These are phyloP conservation scores for Trachurus trachurus DNA, from an alignment of 2,797 vertebrate species.

Conservation along the genomic window DNA sequence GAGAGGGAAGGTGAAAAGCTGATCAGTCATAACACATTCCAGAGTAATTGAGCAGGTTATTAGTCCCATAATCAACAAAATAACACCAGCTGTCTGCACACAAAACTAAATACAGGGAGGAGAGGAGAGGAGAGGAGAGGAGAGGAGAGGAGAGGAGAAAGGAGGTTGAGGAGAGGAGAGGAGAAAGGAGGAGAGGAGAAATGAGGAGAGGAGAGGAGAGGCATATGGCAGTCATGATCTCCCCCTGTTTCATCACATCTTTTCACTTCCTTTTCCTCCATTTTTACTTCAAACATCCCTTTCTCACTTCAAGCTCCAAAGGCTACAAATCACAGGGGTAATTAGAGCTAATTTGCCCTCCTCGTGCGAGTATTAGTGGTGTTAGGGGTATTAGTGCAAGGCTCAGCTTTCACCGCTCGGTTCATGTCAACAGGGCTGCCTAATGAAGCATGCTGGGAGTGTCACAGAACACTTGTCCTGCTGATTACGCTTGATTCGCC, in stretches of 20 bases:
- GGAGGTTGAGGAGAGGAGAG: slow-evolving; percentile 1
- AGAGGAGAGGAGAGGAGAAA: slow-evolving; percentile 16
- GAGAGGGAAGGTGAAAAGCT: slow-evolving; percentile 59
- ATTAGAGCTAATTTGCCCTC: slow-evolving; percentile 78
- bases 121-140: neutral
- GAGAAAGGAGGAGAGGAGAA: slow-evolving; percentile 51
- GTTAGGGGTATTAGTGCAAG: slow-evolving; percentile 70
- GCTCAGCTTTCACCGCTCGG: slow-evolving; percentile 73
- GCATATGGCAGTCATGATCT: slow-evolving; percentile 81
- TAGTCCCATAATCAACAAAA: slow-evolving; percentile 88
- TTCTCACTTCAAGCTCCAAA: slow-evolving; percentile 64
- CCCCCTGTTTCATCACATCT: slow-evolving; percentile 48
- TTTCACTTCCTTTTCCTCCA: slow-evolving; percentile 64
- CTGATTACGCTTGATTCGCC: slow-evolving; percentile 68
- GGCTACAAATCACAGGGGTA: slow-evolving; percentile 74
- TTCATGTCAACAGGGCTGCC: slow-evolving; percentile 77
- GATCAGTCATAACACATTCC: slow-evolving; percentile 91
- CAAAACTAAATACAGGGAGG: slow-evolving; percentile 83
- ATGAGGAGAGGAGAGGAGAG: slow-evolving; percentile 3
- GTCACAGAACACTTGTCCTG: slow-evolving; percentile 71
- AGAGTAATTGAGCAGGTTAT: slow-evolving; percentile 90
- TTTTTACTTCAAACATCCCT: slow-evolving; percentile 58
- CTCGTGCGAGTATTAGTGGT: slow-evolving; percentile 64
- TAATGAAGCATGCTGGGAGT: slow-evolving; percentile 80
- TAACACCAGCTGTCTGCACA: slow-evolving; percentile 87